Evolutionary conservation across 2,113 vertebrate genomes (phyloP), one percentile per base, ranked within the genome.

Genomic region (Ictalurus punctatus): DNA sequence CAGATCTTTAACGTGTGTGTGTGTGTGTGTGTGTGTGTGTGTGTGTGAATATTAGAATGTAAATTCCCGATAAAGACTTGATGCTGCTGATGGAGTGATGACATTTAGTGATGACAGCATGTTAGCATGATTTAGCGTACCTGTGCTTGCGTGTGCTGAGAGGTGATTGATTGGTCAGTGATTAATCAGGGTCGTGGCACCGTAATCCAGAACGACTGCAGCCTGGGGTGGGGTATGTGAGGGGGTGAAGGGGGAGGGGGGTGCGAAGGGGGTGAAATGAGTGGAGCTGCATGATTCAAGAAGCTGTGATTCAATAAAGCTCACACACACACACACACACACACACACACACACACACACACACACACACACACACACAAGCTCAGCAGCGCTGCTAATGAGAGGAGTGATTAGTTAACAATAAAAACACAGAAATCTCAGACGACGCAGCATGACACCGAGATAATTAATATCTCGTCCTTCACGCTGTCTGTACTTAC

Each of bases 111-210:
- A 10, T 65, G 61, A 25, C 0, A 27, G 61, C 40, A 10, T 5
- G 74, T 56, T 56, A 80, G 78, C 79, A 16, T 40, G 78, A 17
- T 76, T 76, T 61, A 89, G 40, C 34, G 4, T 90, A 91, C 90
- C 90, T 91, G 87, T 73, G 67, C 61, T 37, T 37, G 61, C 58
- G 56, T 65, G 73, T 67, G 25, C 30, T n/a, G 83, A 84, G 71
- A n/a, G 81, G 59, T 83, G 83, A 90, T 86, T 90, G 78, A 90
- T 37, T 91, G 86, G 86, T 91, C 89, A 91, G 78, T 37, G n/a
- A 71, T 83, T 88, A 54, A 86, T n/a, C 0, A 61, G 86, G 65
- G 84, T 61, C 9, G 73, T 80, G 59, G 79, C 79, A 61, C 89
- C 83, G 9, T 88, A 86, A 90, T 87, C 89, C 89, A 74, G 84